These are phyloP conservation scores for Drosophila robusta DNA, from an alignment of 2,888 invertebrate species.

Conservation along the genomic window DNA sequence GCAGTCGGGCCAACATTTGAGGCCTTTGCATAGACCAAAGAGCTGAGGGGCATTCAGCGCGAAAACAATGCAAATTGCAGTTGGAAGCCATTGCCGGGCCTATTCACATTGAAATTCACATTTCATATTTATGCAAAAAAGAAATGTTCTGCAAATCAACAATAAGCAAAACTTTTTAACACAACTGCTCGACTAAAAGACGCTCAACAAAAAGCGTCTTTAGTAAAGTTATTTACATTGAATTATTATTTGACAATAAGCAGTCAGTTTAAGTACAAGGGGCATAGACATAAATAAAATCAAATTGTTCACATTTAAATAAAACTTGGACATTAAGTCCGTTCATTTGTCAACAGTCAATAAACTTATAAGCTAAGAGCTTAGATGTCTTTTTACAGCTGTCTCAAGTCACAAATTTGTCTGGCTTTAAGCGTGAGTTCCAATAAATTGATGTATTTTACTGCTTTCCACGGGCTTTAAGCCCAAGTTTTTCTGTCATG, in stretches of 20 bases:
- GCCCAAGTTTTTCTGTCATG: too few species aligned
- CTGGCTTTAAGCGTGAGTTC: background rate
- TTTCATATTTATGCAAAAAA: conserved; percentile 62
- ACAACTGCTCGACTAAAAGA: background rate
- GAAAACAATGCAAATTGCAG: conserved; percentile 72
- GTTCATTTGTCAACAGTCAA: too few species aligned
- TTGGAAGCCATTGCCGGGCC: conserved; percentile 63
- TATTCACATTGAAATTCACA: conserved; percentile 72
- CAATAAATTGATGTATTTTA: too few species aligned
- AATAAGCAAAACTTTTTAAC: conserved; percentile 42
- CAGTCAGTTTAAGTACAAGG: too few species aligned
- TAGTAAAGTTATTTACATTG: too few species aligned
- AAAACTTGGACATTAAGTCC: background rate
- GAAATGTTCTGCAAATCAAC: conserved; percentile 60
- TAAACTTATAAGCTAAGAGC: background rate
- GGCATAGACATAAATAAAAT: too few species aligned
- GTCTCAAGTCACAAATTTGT: background rate
- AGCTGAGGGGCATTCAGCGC: conserved; percentile 57
- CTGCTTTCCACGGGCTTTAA: too few species aligned
- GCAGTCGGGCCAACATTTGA: conserved; percentile 50
- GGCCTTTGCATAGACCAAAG: conserved; percentile 22
- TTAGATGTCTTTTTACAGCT: background rate
- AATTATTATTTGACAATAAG: too few species aligned
- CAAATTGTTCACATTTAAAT: too few species aligned
- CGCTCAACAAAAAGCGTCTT: background rate